phyloP scores from a whole-genome alignment of 1,140 invertebrate genomes.

The Macrostomum lignano region DNA sequence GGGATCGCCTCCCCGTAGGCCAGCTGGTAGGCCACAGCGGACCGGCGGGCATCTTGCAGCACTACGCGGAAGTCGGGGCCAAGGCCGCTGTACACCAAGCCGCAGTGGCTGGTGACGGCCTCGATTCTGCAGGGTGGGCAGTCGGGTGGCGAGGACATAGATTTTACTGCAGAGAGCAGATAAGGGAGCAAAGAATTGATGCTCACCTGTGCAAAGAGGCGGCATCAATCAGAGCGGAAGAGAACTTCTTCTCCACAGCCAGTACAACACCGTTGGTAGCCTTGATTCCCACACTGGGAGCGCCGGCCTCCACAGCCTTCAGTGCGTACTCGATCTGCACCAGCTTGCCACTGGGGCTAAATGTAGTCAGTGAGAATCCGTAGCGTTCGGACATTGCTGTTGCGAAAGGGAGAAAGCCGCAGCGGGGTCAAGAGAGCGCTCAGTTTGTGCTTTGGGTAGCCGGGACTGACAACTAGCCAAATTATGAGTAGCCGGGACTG shows the following conservation, averaged over 20 bases:
- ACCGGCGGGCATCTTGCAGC: constrained; percentile 71
- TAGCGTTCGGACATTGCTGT: constrained; percentile 65
- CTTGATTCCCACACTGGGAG: constrained; percentile 95
- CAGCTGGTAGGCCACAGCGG: constrained; percentile 72
- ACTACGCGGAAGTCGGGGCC: constrained; percentile 51
- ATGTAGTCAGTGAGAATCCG: constrained; percentile 89
- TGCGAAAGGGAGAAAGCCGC: too few relatives aligned
- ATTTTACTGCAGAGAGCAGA: too few relatives aligned
- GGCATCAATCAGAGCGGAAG: constrained; percentile 78
- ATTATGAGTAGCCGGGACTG: too few relatives aligned
- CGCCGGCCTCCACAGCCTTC: constrained; percentile 81
- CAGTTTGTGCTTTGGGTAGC: too few relatives aligned
- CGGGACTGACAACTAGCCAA: too few relatives aligned
- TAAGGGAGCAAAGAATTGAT: too few relatives aligned
- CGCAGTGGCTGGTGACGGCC: constrained; percentile 71
- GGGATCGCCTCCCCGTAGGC: constrained; percentile 78
- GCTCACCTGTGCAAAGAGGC: constrained; percentile 73
- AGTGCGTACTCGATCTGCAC: constrained; percentile 99
- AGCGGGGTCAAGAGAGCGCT: too few relatives aligned
- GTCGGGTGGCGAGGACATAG: too few relatives aligned
- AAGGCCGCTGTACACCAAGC: constrained; percentile 78
- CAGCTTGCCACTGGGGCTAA: constrained; percentile 92
- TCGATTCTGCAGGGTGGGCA: too few relatives aligned
- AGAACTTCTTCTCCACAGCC: constrained; percentile 93
- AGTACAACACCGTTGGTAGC: constrained; percentile 47